Base-by-base conservation (phyloP, 2,888 invertebrate genomes). In the Drosophila meridionalis region DNA sequence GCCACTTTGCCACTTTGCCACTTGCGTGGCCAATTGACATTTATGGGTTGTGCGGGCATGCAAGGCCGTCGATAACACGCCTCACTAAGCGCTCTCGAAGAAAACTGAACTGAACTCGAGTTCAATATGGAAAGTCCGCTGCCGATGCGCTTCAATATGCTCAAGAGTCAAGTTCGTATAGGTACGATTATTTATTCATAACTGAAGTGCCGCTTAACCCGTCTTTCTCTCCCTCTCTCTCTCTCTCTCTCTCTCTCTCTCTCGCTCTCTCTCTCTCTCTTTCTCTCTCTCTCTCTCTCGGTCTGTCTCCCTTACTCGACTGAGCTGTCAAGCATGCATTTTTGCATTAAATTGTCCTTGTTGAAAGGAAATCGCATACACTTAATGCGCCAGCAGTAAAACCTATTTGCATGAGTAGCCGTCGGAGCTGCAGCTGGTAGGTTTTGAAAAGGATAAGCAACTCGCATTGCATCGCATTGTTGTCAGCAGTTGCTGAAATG, bases 281-380 rank as follows among this genome's bases (percentile, higher is more conserved):
- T 28, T 9, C 4, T 12, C 43, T 11, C 30, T 47, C 7, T 45
- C 32, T 4, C 20, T 4, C 26, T 26, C 2, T 1, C 20, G 0
- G n/a, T 34, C 12, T 57, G 38, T 34, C 47, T 12, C 47, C 47
- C 50, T 30, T 45, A 59, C 67, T 43, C 64, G 50, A 70, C 83
- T 76, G 76, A 65, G 76, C 82, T 84, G 87, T 81, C 87, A 77
- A 70, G 87, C 78, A 81, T 84, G 85, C 68, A 80, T 84, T 82
- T 87, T 83, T 84, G 83, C 82, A 80, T 84, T 87, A 85, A 85
- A 87, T 87, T 85, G 87, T 86, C 82, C 83, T 83, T 78, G 80
- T 85, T 87, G 87, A 85, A 78, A 76, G 82, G 76, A 87, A 87
- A 82, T 87, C 87, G 87, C 84, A 84, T 71, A 81, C 82, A 82